A percentile compares a stretch with the other conserved stretches of the same genome.
phyloP scores from a whole-genome alignment of 2,888 invertebrate species.

The Lissonota sp. region DNA sequence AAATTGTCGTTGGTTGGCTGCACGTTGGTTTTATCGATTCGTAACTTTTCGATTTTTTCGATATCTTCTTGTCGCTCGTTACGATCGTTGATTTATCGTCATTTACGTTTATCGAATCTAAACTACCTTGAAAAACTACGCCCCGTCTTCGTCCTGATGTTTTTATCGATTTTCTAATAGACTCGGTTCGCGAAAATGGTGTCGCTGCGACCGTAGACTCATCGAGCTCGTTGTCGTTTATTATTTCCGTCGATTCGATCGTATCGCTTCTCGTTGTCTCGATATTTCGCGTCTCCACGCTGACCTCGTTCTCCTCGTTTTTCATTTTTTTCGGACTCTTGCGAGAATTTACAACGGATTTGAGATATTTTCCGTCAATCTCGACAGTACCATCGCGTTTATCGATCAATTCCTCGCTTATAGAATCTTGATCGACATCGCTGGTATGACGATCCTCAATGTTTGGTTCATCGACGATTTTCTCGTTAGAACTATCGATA shows the following conservation, averaged over 20 bases:
- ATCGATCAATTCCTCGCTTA: conserved; percentile 33
- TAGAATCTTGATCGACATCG: conserved; percentile 11
- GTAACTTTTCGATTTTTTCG: conserved; percentile 81
- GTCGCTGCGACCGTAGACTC: conserved; percentile 4
- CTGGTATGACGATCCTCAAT: too few relatives aligned
- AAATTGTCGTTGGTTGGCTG: conserved; percentile 56
- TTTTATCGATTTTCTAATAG: neutral
- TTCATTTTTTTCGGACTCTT: conserved; percentile 77
- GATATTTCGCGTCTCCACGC: conserved; percentile 25
- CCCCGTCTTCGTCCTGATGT: conserved; percentile 50
- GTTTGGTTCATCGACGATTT: too few relatives aligned
- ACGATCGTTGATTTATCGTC: conserved; percentile 57
- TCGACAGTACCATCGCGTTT: conserved; percentile 70
- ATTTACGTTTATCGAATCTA: conserved; percentile 75
- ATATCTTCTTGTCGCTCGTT: conserved; percentile 68
- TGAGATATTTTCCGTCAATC: conserved; percentile 81
- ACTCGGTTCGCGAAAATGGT: neutral
- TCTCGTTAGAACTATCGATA: neutral
- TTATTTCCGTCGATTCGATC: too few relatives aligned
- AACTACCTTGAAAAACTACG: conserved; percentile 73
- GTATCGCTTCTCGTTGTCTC: conserved; percentile 22
- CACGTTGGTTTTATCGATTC: conserved; percentile 77
- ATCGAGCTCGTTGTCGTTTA: neutral
- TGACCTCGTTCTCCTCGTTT: conserved; percentile 60
- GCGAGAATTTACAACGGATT: conserved; percentile 79